Base-by-base conservation (phyloP, 2,888 invertebrate species). In the Amphipyra berbera region DNA sequence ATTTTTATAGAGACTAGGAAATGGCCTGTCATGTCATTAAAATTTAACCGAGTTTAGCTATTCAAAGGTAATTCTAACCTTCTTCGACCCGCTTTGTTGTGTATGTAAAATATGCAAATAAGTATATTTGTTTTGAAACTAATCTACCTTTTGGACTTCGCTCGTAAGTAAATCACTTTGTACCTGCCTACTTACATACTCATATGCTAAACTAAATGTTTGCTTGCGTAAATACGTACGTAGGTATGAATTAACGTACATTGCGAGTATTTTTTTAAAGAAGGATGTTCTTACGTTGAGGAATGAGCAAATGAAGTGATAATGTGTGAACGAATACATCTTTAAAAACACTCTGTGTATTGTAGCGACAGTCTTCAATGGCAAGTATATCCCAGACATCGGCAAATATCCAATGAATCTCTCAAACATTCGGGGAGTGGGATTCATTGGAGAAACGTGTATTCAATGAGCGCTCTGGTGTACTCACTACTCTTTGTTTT, bases 61-160 rank as follows among this genome's bases (percentile, higher is more conserved):
- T 91, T 91, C 83, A 85, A 91, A 79, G 90, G 81, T 86, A 92
- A 91, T 91, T 86, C 77, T 75, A 84, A 88, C 88, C 90, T 83
- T 46, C 2, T 30, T 13, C 70, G 82, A 85, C 84, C 86, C 73
- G 37, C 79, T 82, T 88, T 88, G 86, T 88, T 82, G 73, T 82
- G 74, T 73, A 81, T 83, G 76, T 76, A 77, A 85, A 88, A 68
- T 73, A 82, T 83, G 79, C 74, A 77, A 86, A 88, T 87, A 58
- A 58, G 69, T 79, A 21, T 3, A 21, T 44, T 83, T 83, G 82
- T 88, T 88, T 85, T 83, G 86, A 79, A 89, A 87, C 77, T 76
- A 78, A 80, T 76, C 74, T 65, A 69, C 41, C 60, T 61, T 61
- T 64, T 76, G 83, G 84, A 87, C 88, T 88, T 86, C 72, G 79